Conservation (phyloP, 2,113 vertebrate genomes). For the Megaceryle torquata region DNA sequence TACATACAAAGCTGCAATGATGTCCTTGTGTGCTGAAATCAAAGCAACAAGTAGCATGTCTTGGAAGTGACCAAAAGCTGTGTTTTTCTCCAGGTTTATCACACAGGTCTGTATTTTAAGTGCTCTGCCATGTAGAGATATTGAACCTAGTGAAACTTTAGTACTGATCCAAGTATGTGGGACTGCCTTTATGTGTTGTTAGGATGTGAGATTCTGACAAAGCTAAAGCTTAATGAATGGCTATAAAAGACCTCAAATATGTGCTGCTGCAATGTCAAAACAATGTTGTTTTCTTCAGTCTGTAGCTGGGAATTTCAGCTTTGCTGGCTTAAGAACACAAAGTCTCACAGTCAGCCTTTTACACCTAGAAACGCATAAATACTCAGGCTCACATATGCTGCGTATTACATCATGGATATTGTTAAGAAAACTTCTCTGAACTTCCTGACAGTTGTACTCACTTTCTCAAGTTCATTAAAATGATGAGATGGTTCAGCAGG, state of each 20-base stretch:
- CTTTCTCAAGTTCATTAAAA: not conserved
- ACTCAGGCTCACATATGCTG: not conserved
- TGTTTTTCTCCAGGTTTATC: not conserved
- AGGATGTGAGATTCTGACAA: not conserved
- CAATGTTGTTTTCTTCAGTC: not conserved
- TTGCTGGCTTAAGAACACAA: not conserved
- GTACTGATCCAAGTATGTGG: not conserved
- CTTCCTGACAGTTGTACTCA: not conserved
- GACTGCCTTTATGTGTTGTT: not conserved
- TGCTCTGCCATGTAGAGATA: not conserved
- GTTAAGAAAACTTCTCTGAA: not conserved
- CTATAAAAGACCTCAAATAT: not conserved
- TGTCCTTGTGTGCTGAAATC: not conserved
- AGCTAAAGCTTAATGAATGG: not conserved
- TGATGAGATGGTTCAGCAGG: not conserved
- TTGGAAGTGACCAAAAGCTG: not conserved
- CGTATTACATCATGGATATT: not conserved
- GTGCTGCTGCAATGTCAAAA: not conserved
- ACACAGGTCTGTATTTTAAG: not conserved
- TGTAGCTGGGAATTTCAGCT: not conserved
- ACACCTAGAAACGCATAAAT: not conserved
- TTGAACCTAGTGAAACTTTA: not conserved
- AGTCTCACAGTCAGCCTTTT: not conserved
- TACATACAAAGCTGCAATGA: not conserved
- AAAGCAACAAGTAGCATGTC: not conserved